Evolutionary conservation across 2,888 invertebrate species (phyloP).

Genomic region (Perithous albicinctus): DNA sequence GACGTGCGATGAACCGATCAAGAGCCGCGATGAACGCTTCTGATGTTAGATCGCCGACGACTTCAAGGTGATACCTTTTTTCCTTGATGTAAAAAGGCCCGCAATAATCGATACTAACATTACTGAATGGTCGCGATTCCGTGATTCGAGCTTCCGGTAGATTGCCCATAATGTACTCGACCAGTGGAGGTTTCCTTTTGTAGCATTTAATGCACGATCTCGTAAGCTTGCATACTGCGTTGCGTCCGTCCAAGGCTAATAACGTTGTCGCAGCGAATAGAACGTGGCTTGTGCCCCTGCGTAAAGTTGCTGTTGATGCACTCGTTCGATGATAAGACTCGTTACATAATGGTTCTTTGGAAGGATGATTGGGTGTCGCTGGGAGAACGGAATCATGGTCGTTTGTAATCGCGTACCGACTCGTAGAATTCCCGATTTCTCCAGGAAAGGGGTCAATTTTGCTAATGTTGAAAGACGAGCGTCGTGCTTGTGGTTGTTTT

Average conservation of each 20-base stretch:
- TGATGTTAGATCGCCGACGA: background rate
- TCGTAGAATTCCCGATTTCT: constrained; percentile 66
- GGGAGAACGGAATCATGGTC: constrained; percentile 52
- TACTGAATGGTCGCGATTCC: constrained; percentile 28
- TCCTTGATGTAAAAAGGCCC: constrained; percentile 54
- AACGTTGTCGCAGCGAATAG: constrained; percentile 47
- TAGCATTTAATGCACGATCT: background rate
- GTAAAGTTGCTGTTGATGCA: constrained; percentile 66
- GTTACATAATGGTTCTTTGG: constrained; percentile 69
- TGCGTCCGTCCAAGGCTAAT: constrained; percentile 73
- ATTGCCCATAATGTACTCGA: constrained; percentile 27
- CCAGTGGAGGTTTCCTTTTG: background rate
- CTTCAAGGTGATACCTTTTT: constrained; percentile 13
- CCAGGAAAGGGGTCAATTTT: constrained; percentile 69
- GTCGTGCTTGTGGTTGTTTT: background rate
- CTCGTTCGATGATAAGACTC: constrained; percentile 65
- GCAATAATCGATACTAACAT: constrained; percentile 44
- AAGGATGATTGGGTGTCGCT: constrained; percentile 69
- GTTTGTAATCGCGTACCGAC: constrained; percentile 69
- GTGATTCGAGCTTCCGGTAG: constrained; percentile 7
- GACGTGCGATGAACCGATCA: constrained; percentile 1
- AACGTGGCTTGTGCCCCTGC: constrained; percentile 67
- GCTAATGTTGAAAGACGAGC: constrained; percentile 35
- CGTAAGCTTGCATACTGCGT: constrained; percentile 21
- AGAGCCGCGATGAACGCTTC: constrained; percentile 27